Evolutionary conservation across 2,797 vertebrate genomes (phyloP).

Genomic region (Gadopsis marmoratus): DNA sequence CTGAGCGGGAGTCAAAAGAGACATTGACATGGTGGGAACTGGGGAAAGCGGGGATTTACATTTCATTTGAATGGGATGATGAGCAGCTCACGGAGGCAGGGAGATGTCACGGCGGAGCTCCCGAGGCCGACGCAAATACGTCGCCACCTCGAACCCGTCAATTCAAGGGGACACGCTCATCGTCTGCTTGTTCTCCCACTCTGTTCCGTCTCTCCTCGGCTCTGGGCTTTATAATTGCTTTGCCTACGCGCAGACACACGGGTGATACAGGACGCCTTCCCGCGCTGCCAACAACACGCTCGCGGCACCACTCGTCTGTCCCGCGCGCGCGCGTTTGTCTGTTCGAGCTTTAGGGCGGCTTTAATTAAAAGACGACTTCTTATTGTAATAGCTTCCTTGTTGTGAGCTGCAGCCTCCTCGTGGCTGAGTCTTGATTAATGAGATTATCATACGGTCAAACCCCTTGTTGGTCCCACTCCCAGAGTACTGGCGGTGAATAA

Average conservation of each 20-base stretch:
- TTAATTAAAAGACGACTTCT: conserved; percentile 77
- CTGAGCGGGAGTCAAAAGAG: conserved; percentile 55
- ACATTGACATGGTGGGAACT: conserved; percentile 58
- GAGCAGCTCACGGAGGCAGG: conserved; percentile 32
- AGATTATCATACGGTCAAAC: conserved; percentile 65
- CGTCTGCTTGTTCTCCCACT: conserved; percentile 48
- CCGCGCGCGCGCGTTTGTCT: conserved; percentile 39
- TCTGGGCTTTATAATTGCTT: conserved; percentile 71
- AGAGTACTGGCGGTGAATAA: background rate
- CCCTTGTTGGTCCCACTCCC: conserved; percentile 30
- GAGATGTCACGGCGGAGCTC: conserved; percentile 25
- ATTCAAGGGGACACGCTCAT: conserved; percentile 58
- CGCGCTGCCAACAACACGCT: conserved; percentile 30
- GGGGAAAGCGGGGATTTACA: conserved; percentile 66
- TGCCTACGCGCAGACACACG: conserved; percentile 63
- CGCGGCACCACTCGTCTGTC: conserved; percentile 21
- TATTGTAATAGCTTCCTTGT: conserved; percentile 66
- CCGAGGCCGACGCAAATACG: conserved; percentile 55
- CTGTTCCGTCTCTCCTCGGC: conserved; percentile 34
- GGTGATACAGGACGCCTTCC: conserved; percentile 56
- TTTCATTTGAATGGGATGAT: conserved; percentile 74
- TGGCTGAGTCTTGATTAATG: conserved; percentile 70
- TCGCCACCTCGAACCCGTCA: conserved; percentile 58
- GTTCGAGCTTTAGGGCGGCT: conserved; percentile 62
- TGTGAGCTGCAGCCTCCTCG: conserved; percentile 47